phyloP scores from a whole-genome alignment of 2,797 vertebrate genomes.

The Typhlichthys eigenmanni region DNA sequence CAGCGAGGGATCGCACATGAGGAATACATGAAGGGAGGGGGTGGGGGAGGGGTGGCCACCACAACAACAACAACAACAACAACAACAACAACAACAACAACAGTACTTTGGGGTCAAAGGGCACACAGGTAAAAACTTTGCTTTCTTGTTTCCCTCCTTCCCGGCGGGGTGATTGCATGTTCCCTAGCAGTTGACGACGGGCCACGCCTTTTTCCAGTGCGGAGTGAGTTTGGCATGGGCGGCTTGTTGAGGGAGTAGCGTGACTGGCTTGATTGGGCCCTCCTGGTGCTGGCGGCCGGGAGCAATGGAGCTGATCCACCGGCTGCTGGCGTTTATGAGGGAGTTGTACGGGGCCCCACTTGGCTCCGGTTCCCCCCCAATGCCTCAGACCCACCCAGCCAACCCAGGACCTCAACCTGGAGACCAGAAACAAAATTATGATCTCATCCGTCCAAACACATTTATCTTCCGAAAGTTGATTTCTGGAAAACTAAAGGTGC shows the following conservation, averaged over 20 bases:
- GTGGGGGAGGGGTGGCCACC: slow-evolving; percentile 68
- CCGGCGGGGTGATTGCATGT: slow-evolving; percentile 12
- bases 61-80: slow-evolving; percentile 40
- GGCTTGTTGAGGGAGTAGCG: slow-evolving; percentile 50
- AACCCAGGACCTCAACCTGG: slow-evolving; percentile 42
- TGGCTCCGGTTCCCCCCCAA: slow-evolving; percentile 33
- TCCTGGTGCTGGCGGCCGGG: slow-evolving; percentile 55
- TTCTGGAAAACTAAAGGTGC: background rate
- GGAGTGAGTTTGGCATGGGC: slow-evolving; percentile 48
- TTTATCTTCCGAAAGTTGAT: slow-evolving; percentile 26
- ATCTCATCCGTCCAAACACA: slow-evolving; percentile 33
- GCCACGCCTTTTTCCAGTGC: background rate
- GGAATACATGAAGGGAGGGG: slow-evolving; percentile 79
- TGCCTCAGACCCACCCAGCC: slow-evolving; percentile 1
- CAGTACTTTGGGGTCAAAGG: slow-evolving; percentile 55
- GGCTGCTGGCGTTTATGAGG: slow-evolving; percentile 78
- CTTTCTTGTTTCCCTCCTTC: slow-evolving; percentile 27
- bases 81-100: slow-evolving; percentile 42
- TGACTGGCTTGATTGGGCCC: slow-evolving; percentile 68
- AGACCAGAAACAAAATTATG: slow-evolving; percentile 54
- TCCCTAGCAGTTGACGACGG: background rate
- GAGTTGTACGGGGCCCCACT: slow-evolving; percentile 57
- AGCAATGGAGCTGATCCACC: slow-evolving; percentile 53
- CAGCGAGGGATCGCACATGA: slow-evolving; percentile 59
- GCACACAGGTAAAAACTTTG: slow-evolving; percentile 69